Evolutionary conservation across 1,140 invertebrate genomes (phyloP).

Genomic region (Aphidius gifuensis): DNA sequence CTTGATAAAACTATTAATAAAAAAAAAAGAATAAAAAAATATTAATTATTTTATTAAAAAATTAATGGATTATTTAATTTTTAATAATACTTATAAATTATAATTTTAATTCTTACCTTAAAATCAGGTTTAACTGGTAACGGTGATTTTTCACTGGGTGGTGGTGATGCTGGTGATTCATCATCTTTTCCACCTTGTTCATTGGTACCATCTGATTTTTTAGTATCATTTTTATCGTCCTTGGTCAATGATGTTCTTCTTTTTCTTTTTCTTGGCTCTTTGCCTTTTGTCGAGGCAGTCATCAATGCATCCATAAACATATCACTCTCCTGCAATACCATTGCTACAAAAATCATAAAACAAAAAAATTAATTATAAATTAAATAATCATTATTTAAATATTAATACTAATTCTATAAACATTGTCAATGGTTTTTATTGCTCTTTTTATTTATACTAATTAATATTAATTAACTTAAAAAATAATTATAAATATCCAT

Average conservation of each 20-base stretch:
- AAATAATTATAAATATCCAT: too few relatives aligned
- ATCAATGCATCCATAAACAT: slow-evolving; percentile 87
- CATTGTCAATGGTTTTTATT: slow-evolving; percentile 17
- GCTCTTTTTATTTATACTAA: not conserved
- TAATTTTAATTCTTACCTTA: slow-evolving; percentile 46
- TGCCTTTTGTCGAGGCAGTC: slow-evolving; percentile 67
- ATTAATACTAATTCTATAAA: not conserved
- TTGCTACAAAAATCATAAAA: slow-evolving; percentile 51
- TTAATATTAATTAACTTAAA: not conserved
- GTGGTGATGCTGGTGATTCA: slow-evolving; percentile 45
- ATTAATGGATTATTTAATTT: slow-evolving; percentile 6
- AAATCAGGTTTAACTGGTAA: slow-evolving; percentile 53
- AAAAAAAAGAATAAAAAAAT: slow-evolving; percentile 26
- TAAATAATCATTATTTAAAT: not conserved
- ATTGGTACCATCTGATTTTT: slow-evolving; percentile 45
- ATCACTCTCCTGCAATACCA: slow-evolving; percentile 81
- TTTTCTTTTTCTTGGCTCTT: slow-evolving; percentile 74
- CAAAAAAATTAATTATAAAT: not conserved
- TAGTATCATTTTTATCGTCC: slow-evolving; percentile 56
- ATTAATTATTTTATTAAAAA: slow-evolving; percentile 16
- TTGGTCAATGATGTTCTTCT: slow-evolving; percentile 65
- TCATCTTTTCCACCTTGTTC: slow-evolving; percentile 19
- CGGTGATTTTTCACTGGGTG: slow-evolving; percentile 57
- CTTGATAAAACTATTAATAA: slow-evolving; percentile 78
- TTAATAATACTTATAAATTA: not conserved